phyloP scores from a whole-genome alignment of 1,140 invertebrate genomes.

The Macrobrachium nipponense region DNA sequence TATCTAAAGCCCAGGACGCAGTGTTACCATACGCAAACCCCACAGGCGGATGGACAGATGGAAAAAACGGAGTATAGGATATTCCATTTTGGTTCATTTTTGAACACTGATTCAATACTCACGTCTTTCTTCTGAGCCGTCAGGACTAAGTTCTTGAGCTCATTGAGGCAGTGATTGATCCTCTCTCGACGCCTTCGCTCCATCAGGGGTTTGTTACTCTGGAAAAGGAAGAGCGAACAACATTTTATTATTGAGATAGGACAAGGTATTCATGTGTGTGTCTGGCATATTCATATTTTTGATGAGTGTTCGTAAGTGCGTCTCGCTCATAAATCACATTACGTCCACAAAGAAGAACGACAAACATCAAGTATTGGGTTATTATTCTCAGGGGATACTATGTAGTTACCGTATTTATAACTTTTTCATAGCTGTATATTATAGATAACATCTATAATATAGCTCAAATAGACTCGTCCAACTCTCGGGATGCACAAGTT shows the following conservation, averaged over 20 bases:
- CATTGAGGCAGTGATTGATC: slow-evolving; percentile 93
- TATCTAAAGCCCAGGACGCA: too few species aligned
- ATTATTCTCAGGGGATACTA: too few species aligned
- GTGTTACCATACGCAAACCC: too few species aligned
- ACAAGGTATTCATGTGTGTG: not conserved
- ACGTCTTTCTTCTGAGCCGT: slow-evolving; percentile 73
- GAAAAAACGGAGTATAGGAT: too few species aligned
- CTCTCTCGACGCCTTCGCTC: slow-evolving; percentile 78
- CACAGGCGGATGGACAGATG: too few species aligned
- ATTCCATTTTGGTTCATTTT: not conserved
- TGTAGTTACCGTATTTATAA: too few species aligned
- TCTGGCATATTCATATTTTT: not conserved
- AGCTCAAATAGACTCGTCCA: too few species aligned
- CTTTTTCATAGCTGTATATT: too few species aligned
- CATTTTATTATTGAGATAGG: not conserved
- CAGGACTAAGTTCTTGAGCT: slow-evolving; percentile 79
- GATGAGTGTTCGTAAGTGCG: not conserved
- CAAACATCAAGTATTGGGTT: too few species aligned
- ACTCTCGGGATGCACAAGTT: too few species aligned
- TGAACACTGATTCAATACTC: slow-evolving; percentile 9
- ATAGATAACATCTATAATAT: too few species aligned
- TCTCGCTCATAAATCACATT: not conserved
- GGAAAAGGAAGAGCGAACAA: not conserved
- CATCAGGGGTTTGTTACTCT: slow-evolving; percentile 62
- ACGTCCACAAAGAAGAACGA: too few species aligned